Base-by-base conservation (phyloP, 2,113 vertebrate genomes). In the Atherinomorus stipes region DNA sequence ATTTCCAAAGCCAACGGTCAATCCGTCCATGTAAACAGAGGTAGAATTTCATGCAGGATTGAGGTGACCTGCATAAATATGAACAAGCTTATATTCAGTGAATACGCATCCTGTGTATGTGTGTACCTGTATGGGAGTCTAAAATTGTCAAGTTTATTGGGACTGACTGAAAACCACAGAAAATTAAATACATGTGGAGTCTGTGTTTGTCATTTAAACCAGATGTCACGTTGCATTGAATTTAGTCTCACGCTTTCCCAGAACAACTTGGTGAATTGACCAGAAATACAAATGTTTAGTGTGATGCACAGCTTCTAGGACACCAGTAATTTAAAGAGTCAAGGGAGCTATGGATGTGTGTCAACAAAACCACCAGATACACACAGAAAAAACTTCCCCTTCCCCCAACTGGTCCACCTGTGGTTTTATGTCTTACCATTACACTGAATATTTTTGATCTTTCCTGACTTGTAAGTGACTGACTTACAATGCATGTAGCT, bases 1-100 rank as follows among this genome's bases (percentile, higher is more conserved):
- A 34, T 65, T 65, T 65, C 63, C 38, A 15, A 50, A 26, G 52
- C 18, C 49, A 15, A 23, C 13, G 51, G 34, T n/a, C 22, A 65
- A 5, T 25, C 40, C 53, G 16, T 40, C 31, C 37, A 31, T 34
- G 51, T 64, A 12, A 51, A 64, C 34, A 64, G 34, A 57, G 16
- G 22, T 21, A 13, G 4, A 23, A 37, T 37, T 21, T 8, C 0
- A 0, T 40, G n/a, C 53, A 12, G 28, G 16, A 40, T 21, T 31
- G 40, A 56, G 37, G 52, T 12, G 42, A 16, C 40, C 40, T 42
- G 13, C 15, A 42, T 16, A 42, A 16, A 42, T 42, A 42, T 42
- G 12, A 42, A 16, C 40, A 4, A 42, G 31, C 21, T 44, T 34
- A 19, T 19, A 12, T 23, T 60, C 40, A 28, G 1, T 50, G 19